Base-by-base conservation (phyloP, 1,140 invertebrate genomes). In the Drosophila funebris region DNA sequence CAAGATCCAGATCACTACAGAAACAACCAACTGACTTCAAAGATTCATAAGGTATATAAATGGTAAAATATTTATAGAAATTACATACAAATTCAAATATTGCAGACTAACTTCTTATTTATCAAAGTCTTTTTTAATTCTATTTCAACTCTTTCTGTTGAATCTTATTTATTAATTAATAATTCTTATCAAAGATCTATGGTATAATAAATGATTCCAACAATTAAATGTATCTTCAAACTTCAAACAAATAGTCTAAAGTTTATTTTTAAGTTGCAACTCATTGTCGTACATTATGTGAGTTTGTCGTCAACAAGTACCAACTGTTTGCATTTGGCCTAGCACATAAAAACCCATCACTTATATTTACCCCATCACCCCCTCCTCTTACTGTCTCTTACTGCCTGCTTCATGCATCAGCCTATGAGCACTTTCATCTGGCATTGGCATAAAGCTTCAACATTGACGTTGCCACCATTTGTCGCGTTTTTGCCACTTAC, bases 401-500 rank as follows among this genome's bases (percentile, higher is more conserved):
- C 20, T 58, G 24, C 33, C 22, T 14, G 29, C 14, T 18, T 27
- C 16, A n/a, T n/a, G 22, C 33, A 44, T 44, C 52, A 20, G 62
- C 62, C 63, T 67, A 67, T 67, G 63, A 58, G 53, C 43, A 48
- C 64, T 68, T 41, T 50, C 56, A 43, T 39, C 56, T 50, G 33
- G 20, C 24, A 29, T 46, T 36, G 58, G 39, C 48, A 36, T 60
- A 31, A 66, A 80, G 33, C 62, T 54, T 58, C 56, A 58, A 22
- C 68, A 33, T 20, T 53, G 76, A 39, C 56, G 37, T 61, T 76
- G 39, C 41, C 76, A 60, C 69, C 67, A 73, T 73, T 84, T 78
- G 73, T 66, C 66, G 63, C 48, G 41, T 72, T 79, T 70, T 67
- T 77, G 64, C 62, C 81, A 85, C 82, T 85, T 78, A 85, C 74